A percentile compares a stretch with the other conserved stretches of the same genome.
Conservation (phyloP, 2,113 vertebrate species). For the Indicator indicator region DNA sequence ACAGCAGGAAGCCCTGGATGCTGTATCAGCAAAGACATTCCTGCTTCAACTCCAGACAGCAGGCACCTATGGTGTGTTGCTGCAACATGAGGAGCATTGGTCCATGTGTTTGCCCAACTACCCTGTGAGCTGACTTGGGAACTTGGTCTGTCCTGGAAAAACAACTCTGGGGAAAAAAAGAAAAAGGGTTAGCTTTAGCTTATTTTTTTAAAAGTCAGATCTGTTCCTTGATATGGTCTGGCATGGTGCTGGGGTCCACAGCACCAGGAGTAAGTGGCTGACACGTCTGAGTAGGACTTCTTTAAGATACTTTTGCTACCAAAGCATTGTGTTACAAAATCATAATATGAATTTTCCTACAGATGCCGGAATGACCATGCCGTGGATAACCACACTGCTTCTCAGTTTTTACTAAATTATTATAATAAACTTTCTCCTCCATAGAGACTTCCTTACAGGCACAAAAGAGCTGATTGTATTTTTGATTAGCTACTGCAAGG, state of each 20-base stretch:
- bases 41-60: background rate
- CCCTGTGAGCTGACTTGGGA: background rate
- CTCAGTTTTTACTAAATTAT: background rate
- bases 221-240: background rate
- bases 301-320: background rate
- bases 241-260: fast-evolving
- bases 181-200: background rate
- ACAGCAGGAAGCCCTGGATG: background rate
- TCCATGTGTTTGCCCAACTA: background rate
- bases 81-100: background rate
- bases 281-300: background rate
- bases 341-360: background rate
- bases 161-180: background rate
- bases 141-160: background rate
- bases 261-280: background rate
- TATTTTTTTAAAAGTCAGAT: background rate
- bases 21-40: background rate
- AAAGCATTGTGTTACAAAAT: background rate
- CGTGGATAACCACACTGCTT: background rate
- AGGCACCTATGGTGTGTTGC: background rate
- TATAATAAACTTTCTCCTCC: background rate
- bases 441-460: background rate
- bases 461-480: background rate
- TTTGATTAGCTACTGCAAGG: background rate
- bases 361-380: background rate